A percentile compares a stretch with the other conserved stretches of the same genome.
These are phyloP conservation scores for Mesoclemmys tuberculata DNA, from an alignment of 2,113 vertebrate genomes.

Conservation along the genomic window DNA sequence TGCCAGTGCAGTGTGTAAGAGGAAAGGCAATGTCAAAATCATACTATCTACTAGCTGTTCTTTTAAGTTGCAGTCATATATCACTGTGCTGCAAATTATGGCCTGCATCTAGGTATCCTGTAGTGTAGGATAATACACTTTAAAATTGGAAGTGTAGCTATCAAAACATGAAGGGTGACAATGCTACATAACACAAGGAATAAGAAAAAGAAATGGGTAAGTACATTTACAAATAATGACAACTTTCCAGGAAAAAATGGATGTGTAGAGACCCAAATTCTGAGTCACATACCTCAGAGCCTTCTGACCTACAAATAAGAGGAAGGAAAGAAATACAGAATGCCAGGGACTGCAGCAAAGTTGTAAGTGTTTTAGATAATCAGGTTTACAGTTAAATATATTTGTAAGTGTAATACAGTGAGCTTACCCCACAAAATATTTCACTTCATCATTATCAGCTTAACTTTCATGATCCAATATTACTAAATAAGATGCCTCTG, in stretches of 20 bases:
- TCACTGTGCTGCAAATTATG: neutral
- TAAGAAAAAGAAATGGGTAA: neutral
- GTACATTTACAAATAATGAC: neutral
- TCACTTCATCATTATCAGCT: neutral
- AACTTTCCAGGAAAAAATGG: neutral
- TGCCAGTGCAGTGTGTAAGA: neutral
- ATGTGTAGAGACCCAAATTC: neutral
- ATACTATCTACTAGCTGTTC: neutral
- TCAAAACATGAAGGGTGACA: neutral
- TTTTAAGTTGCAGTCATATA: neutral
- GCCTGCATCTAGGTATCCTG: neutral
- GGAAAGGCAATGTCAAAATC: neutral
- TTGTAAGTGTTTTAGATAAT: neutral
- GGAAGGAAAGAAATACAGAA: neutral
- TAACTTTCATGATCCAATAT: neutral
- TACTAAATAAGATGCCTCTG: neutral
- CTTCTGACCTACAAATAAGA: neutral
- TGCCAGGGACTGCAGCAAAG: neutral
- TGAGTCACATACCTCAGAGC: neutral
- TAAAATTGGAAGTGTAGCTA: neutral
- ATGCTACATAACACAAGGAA: neutral
- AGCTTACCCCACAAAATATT: neutral
- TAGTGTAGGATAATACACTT: neutral
- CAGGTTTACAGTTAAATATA: neutral
- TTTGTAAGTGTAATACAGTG: neutral